Evolutionary conservation across 2,113 vertebrate species (phyloP).

Genomic region (Pardalotus punctatus): DNA sequence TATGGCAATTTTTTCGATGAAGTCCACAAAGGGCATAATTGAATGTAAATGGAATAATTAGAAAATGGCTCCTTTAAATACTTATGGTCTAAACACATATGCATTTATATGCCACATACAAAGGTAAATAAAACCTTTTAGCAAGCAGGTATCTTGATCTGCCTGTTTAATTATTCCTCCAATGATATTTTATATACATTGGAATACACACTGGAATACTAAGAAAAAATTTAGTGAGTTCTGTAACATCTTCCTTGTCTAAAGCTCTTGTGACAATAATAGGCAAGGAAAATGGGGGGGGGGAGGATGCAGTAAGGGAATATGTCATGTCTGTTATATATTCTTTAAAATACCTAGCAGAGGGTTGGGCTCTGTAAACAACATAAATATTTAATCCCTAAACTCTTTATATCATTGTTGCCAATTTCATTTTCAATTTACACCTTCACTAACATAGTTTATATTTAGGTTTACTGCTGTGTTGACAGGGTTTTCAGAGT

Average conservation of each 20-base stretch:
- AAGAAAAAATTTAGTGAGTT: background rate
- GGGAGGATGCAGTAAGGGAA: background rate
- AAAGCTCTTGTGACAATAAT: background rate
- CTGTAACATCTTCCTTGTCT: background rate
- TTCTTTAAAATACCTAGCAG: background rate
- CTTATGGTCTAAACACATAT: background rate
- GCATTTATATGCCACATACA: background rate
- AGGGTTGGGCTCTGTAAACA: background rate
- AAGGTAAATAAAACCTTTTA: slow-evolving; percentile 24
- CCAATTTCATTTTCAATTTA: background rate
- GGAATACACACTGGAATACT: background rate
- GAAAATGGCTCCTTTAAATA: background rate
- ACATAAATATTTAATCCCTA: background rate
- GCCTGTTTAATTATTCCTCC: background rate
- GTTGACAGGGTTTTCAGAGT: background rate
- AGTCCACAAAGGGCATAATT: slow-evolving; percentile 10
- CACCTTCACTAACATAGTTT: background rate
- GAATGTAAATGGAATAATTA: slow-evolving; percentile 29
- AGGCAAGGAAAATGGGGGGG: background rate
- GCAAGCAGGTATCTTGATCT: background rate
- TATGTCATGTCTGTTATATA: background rate
- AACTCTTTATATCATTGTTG: background rate
- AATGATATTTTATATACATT: background rate
- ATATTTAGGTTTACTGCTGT: background rate
- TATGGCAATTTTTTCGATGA: background rate